Base-by-base conservation (phyloP, 2,797 vertebrate genomes). In the Mallotus villosus region DNA sequence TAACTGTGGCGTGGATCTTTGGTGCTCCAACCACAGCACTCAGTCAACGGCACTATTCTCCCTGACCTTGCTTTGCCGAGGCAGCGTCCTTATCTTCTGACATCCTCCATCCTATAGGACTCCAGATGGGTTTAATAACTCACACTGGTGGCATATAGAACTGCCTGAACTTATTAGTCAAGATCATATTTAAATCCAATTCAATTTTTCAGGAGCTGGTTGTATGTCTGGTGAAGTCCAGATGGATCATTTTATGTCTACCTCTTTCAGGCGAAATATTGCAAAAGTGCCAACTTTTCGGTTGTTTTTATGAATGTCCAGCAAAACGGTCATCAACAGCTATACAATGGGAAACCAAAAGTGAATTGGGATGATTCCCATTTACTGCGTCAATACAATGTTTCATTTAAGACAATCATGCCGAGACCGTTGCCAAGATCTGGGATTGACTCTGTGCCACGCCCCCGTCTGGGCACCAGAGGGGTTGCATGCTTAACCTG, bases 401-500 rank as follows among this genome's bases (percentile, higher is more conserved):
- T 46, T 46, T 11, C 11, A 46, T 46, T 12, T 4, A 29, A 29
- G 4, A 29, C 27, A 29, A 29, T 29, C 41, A 46, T 46, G 9
- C 11, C 2, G 0, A 46, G 41, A 46, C 41, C 9, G 41, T 12
- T 14, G 9, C 32, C 32, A 34, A 8, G 32, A 34, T 34, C 32
- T 2, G 7, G 32, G 32, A 34, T 8, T 34, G 5, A 8, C 6
- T 34, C 1, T 6, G 32, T 34, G 32, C 8, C 32, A 34, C 7
- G 7, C 32, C 32, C 5, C 6, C 8, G 32, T 34, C 32, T 34
- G 32, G 32, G 32, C 32, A 14, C 17, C 8, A 51, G 51, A n/a
- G 68, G 68, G 71, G 75, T 41, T 73, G 67, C 24, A 60, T 73
- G 59, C 73, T 82, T 83, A 84, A 86, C 84, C 82, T 63, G 59